Evolutionary conservation across 2,888 invertebrate genomes (phyloP), one percentile per base, ranked within the genome.

Genomic region (Apotomis capreana): DNA sequence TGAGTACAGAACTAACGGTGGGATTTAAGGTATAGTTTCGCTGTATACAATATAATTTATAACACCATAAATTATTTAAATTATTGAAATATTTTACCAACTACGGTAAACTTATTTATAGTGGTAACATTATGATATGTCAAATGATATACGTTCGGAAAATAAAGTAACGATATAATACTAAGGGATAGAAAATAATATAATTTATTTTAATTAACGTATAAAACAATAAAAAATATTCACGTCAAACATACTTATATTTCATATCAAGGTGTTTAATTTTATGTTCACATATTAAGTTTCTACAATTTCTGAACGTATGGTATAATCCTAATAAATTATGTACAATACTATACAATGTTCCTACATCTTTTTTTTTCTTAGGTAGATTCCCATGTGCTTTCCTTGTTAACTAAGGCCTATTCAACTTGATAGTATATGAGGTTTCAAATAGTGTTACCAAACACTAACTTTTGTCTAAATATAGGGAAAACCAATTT

Each of bases 341-440:
- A 15, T 10, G 4, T 8, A 40, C 54, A 13, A 40, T 40, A 63
- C 40, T 37, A 15, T 6, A 6, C 12, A 26, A 9, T 12, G 4
- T 3, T 8, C 0, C 5, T 12, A 8, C 2, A n/a, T 44, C 59
- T 12, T 8, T 59, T 44, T 51, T 10, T 12, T 9, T 49, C 26
- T 3, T 12, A 5, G 4, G 6, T 40, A 40, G 12, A 40, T n/a
- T 59, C n/a, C 13, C 8, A 40, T n/a, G 58, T 40, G 46, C 15
- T 15, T 15, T 9, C 5, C 8, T 60, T 60, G 36, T 60, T 4
- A 26, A 5, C 3, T 49, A 15, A 5, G 37, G 10, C 15, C 36
- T 13, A 55, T 10, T 61, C 1, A 9, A 62, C 62, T 69, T 62
- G 2, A 9, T 40, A 69, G 57, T 13, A 49, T 69, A 58, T 57